Conservation (phyloP, 2,797 vertebrate genomes). For the Coregonus sp. region DNA sequence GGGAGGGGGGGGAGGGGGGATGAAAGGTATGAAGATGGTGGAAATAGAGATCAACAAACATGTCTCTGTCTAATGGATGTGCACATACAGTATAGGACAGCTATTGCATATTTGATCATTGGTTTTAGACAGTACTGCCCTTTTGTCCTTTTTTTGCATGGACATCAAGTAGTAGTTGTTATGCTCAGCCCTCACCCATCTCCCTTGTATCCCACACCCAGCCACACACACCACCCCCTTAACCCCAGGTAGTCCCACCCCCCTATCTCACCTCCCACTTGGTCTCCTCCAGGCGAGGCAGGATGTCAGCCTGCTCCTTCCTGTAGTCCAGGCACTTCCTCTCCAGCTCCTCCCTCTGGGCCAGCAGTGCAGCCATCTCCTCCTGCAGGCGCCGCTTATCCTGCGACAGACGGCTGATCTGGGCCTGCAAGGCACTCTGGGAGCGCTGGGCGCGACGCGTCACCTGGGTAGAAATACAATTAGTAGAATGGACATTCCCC, state of each 20-base stretch:
- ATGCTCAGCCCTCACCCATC: not conserved
- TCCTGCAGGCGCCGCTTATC: conserved; percentile 88
- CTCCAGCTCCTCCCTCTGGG: conserved; percentile 85
- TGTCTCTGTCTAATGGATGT: not conserved
- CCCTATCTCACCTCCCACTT: conserved; percentile 85
- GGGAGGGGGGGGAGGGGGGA: not conserved
- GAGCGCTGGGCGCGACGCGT: conserved; percentile 83
- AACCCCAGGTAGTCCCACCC: not conserved
- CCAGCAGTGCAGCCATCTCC: conserved; percentile 80
- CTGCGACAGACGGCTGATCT: conserved; percentile 85
- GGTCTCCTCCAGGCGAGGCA: conserved; percentile 87
- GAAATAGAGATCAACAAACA: not conserved
- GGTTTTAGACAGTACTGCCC: not conserved
- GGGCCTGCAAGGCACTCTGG: conserved; percentile 85
- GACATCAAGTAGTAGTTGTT: too few species aligned
- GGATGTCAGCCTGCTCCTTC: conserved; percentile 87
- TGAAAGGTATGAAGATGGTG: too few species aligned
- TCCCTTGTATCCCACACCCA: not conserved
- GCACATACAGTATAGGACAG: not conserved
- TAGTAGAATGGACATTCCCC: not conserved
- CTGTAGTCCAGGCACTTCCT: conserved; percentile 87
- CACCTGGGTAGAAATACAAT: conserved; percentile 35
- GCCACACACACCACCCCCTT: not conserved
- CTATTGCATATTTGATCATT: not conserved
- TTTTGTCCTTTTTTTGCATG: not conserved